Conservation (phyloP, 2,888 invertebrate species). For the Caenorhabditis afra region DNA sequence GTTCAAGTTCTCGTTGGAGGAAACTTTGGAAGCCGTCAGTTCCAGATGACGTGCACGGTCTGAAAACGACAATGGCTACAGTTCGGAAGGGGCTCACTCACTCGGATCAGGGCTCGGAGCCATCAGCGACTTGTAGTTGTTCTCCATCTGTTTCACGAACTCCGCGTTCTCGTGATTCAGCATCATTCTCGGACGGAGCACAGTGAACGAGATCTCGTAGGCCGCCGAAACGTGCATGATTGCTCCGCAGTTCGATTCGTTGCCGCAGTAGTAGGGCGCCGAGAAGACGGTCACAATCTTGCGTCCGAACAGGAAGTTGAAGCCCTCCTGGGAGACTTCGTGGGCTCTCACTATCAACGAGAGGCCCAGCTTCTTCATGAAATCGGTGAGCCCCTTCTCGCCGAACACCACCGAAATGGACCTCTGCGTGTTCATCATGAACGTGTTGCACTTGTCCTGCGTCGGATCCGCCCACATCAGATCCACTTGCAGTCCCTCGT, state of each 20-base stretch:
- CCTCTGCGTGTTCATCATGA: constrained; percentile 52
- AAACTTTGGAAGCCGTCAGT: background rate
- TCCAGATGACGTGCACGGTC: constrained; percentile 46
- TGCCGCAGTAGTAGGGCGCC: constrained; percentile 77
- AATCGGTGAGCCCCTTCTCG: constrained; percentile 64
- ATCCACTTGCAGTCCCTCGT: constrained; percentile 71
- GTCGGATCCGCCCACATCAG: constrained; percentile 76
- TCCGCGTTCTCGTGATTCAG: constrained; percentile 35
- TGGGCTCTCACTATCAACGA: constrained; percentile 75
- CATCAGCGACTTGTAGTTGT: constrained; percentile 48
- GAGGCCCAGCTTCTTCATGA: constrained; percentile 66
- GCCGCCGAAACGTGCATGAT: constrained; percentile 57
- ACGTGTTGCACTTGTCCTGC: constrained; percentile 53
- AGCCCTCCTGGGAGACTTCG: constrained; percentile 72
- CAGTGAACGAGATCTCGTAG: constrained; percentile 52
- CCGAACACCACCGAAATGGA: constrained; percentile 72
- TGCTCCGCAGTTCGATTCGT: constrained; percentile 73
- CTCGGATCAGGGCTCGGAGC: constrained; percentile 54
- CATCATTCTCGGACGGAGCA: constrained; percentile 51
- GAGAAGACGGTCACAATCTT: constrained; percentile 75
- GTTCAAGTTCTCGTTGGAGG: background rate
- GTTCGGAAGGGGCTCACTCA: background rate
- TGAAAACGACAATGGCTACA: constrained; percentile 2
- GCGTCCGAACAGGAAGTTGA: constrained; percentile 64
- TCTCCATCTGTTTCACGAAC: constrained; percentile 41